Evolutionary conservation across 1,140 invertebrate genomes (phyloP), one percentile per base, ranked within the genome.

Genomic region (Akabosia matsudoensis): DNA sequence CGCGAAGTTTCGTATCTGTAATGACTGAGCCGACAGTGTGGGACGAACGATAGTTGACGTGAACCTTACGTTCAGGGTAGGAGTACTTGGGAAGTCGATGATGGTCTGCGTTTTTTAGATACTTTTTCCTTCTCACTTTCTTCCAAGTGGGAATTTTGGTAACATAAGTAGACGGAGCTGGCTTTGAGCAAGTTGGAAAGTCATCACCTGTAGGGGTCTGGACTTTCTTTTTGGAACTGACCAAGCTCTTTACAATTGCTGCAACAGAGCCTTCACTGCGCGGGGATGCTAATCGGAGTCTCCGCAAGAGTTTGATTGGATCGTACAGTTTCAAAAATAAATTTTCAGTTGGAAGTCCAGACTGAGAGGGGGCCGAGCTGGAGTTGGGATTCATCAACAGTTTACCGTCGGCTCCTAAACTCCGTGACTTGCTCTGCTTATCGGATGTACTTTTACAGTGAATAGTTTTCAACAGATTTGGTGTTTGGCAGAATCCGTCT

Each of bases 271-370:
- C 18, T 45, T 45, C 18, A 45, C 37, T n/a, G n/a, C n/a, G n/a
- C 37, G 7, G 37, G 18, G 37, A 18, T 45, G 18, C 37, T 45
- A 45, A 45, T 7, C 37, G 37, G 4, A 61, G 61, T 13, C 61
- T 28, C 10, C 7, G 28, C 13, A 67, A 31, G 2, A 67, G 7
- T 31, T 22, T 28, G 28, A 67, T 67, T 3, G 61, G 61, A 22
- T 67, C 61, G n/a, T 67, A 67, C 61, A 30, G 28, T 30, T 31
- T 67, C 7, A 67, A 22, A 67, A 67, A 67, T 16, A 67, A 13
- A 22, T 67, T 67, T 31, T 67, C 61, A 7, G 31, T 31, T 2
- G 61, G 61, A 13, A 67, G 3, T 30, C 61, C 10, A 7, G 61
- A 7, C 24, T 22, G 7, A 13, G n/a, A 4, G 4, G 54, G 54